Evolutionary conservation across 2,888 invertebrate species (phyloP).

Genomic region (Cryptocheilus praepositus): DNA sequence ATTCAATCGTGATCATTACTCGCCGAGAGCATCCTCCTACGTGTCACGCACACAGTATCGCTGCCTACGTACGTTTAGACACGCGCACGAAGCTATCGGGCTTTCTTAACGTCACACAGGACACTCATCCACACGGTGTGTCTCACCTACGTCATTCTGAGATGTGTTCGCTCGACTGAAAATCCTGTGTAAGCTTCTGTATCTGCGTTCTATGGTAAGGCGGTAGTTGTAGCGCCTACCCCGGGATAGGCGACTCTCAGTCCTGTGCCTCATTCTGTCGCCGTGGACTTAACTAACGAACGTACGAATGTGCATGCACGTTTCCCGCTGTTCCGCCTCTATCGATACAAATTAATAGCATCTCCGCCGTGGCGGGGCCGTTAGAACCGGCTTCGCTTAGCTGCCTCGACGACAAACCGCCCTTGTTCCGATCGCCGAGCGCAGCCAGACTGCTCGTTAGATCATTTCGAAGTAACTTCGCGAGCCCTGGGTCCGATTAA

Average conservation of each 20-base stretch:
- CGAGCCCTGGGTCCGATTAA: constrained; percentile 14
- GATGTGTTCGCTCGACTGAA: too few species aligned
- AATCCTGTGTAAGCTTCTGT: constrained; percentile 22
- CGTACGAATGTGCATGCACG: constrained; percentile 53
- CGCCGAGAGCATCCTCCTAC: constrained; percentile 67
- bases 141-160: constrained; percentile 37
- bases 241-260: constrained; percentile 37
- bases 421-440: too few species aligned
- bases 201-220: constrained; percentile 12
- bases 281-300: constrained; percentile 55
- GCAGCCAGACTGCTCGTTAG: too few species aligned
- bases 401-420: constrained; percentile 4
- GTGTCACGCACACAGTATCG: constrained; percentile 29
- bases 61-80: constrained; percentile 17
- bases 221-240: constrained; percentile 4
- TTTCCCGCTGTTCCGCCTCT: constrained; percentile 47
- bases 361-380: constrained; percentile 29
- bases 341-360: constrained; percentile 64
- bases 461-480: constrained; percentile 2
- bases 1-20: constrained; percentile 72
- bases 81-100: constrained; percentile 14
- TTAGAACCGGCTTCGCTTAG: constrained; percentile 1
- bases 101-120: constrained; percentile 43
- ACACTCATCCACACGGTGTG: constrained; percentile 20
- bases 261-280: constrained; percentile 42